A percentile compares a stretch with the other conserved stretches of the same genome.
Evolutionary conservation across 2,888 invertebrate species (phyloP).

Genomic region (Hydrotaea cyrtoneurina): DNA sequence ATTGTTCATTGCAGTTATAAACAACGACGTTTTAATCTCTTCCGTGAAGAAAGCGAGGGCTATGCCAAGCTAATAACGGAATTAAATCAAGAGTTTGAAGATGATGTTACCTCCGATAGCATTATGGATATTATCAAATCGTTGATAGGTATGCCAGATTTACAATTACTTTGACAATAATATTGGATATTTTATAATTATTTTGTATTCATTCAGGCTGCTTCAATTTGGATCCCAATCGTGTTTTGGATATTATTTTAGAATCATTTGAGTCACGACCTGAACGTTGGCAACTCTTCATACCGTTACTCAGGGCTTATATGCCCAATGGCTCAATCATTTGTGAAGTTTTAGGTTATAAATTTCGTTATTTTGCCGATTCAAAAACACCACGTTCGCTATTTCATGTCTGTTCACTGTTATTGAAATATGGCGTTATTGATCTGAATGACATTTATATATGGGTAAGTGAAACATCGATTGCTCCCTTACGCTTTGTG

Average conservation of each 20-base stretch:
- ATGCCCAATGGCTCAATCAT: slow-evolving; percentile 94
- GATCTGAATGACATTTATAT: slow-evolving; percentile 93
- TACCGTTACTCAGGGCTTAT: slow-evolving; percentile 92
- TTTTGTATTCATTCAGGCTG: slow-evolving; percentile 87
- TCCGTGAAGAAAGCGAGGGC: slow-evolving; percentile 99
- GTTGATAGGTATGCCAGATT: slow-evolving; percentile 87
- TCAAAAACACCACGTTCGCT: slow-evolving; percentile 88
- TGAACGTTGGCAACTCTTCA: slow-evolving; percentile 89
- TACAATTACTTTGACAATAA: slow-evolving; percentile 38
- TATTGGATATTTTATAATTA: neutral
- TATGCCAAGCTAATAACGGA: slow-evolving; percentile 98
- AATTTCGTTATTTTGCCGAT: slow-evolving; percentile 87
- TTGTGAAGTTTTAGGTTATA: slow-evolving; percentile 97
- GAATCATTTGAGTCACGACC: slow-evolving; percentile 97
- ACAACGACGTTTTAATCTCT: slow-evolving; percentile 98
- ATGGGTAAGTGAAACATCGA: slow-evolving; percentile 85
- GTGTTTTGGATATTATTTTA: slow-evolving; percentile 96
- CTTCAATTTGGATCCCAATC: slow-evolving; percentile 99
- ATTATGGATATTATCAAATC: slow-evolving; percentile 95
- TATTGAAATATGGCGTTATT: slow-evolving; percentile 93
- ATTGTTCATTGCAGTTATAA: slow-evolving; percentile 90
- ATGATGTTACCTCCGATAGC: slow-evolving; percentile 83
- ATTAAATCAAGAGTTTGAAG: slow-evolving; percentile 88
- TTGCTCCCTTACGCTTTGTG: neutral
- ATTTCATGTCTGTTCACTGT: slow-evolving; percentile 93